These are phyloP conservation scores for Pitangus sulphuratus DNA, from an alignment of 2,797 vertebrate species.

Conservation along the genomic window DNA sequence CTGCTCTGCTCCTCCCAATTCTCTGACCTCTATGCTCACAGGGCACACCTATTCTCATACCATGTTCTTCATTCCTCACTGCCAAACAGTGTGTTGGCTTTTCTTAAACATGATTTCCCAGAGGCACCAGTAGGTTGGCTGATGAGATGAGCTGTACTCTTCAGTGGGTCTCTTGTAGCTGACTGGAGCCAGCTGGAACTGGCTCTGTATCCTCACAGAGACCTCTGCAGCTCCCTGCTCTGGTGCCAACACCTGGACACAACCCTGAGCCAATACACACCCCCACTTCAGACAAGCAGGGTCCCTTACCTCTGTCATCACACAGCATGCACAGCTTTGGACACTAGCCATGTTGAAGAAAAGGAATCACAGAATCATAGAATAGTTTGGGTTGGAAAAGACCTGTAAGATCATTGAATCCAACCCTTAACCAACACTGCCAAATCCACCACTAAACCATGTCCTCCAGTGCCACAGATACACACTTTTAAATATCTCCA, in stretches of 20 bases:
- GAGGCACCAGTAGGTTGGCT: rapidly evolving
- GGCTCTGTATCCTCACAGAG: background rate
- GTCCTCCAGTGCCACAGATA: background rate
- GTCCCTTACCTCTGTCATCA: background rate
- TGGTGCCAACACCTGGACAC: no score
- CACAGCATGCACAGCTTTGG: background rate
- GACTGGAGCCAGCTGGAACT: rapidly evolving
- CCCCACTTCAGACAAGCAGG: rapidly evolving
- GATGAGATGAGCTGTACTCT: background rate
- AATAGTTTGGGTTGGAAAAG: background rate
- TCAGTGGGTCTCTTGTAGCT: rapidly evolving
- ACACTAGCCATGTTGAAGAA: background rate
- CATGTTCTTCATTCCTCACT: rapidly evolving
- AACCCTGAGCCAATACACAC: no score
- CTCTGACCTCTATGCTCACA: background rate
- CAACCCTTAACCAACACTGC: background rate
- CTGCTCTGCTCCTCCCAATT: background rate
- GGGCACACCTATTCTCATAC: background rate
- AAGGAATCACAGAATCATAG: background rate
- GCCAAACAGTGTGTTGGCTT: background rate
- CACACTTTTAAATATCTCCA: background rate
- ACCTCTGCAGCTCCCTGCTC: background rate
- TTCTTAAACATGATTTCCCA: rapidly evolving
- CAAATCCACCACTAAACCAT: background rate
- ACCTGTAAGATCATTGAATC: rapidly evolving